These are phyloP conservation scores for Agapornis canus DNA, from an alignment of 2,797 vertebrate genomes.

Conservation along the genomic window DNA sequence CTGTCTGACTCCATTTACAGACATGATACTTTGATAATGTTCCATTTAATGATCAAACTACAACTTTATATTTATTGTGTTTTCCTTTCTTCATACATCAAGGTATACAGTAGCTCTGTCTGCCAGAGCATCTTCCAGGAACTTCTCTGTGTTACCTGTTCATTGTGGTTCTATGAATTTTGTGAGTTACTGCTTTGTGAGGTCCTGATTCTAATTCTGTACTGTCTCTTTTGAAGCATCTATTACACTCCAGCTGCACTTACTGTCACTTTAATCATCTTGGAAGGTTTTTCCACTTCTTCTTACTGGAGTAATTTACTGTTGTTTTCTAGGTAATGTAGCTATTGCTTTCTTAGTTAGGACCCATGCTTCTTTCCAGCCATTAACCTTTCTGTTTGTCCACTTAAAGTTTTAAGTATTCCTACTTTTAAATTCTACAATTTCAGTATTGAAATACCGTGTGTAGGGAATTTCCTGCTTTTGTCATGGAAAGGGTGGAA, in stretches of 20 bases:
- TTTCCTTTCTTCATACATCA: background rate
- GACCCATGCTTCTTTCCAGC: background rate
- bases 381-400: background rate
- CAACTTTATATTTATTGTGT: background rate
- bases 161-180: background rate
- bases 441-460: background rate
- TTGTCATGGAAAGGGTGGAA: background rate
- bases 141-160: background rate
- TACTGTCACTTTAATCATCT: background rate
- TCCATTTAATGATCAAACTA: background rate
- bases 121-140: background rate
- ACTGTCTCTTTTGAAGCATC: background rate
- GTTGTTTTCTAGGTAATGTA: background rate
- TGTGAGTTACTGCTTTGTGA: background rate
- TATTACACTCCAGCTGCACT: background rate
- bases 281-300: background rate
- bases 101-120: background rate
- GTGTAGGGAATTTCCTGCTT: background rate
- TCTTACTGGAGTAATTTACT: background rate
- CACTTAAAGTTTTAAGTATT: background rate
- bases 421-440: background rate
- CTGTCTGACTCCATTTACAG: background rate
- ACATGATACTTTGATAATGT: background rate
- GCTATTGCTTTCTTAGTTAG: background rate
- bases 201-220: background rate